Base-by-base conservation (phyloP, 2,888 invertebrate species). In the Dyspetes luteomarginatus region DNA sequence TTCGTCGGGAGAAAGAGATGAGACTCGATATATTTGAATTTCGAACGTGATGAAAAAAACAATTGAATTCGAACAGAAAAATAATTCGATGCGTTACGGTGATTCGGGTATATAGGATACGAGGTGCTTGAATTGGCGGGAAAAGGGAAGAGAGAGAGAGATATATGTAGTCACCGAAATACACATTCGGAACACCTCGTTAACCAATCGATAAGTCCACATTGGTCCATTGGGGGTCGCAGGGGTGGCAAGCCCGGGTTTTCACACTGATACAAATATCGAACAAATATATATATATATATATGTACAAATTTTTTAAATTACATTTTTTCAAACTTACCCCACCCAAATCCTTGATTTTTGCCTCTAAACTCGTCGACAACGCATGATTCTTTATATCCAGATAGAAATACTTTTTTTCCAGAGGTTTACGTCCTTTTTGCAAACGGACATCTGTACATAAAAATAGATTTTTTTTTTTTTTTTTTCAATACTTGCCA, bases 391-490 rank as follows among this genome's bases (percentile, higher is more conserved):
- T 96, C 93, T 95, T 95, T 87, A 96, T 94, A 90, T 96, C 96
- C 93, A 96, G 94, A 92, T 96, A 96, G 93, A 96, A 96, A 90
- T 94, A 95, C 89, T 95, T 95, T 91, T 95, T 94, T 87, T 94
- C 94, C 90, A 96, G 90, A 64, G 94, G 94, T 89, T 94, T 94
- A 74, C 92, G 91, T 85, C 93, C 92, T 87, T 93, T 94, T 84
- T 93, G 87, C 81, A 90, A 86, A 62, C 84, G 88, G 75, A 88
- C 82, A 83, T 86, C 91, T 91, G 83, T 26, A 88, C 89, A 41
- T 58, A 19, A 72, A 68, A 26, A 74, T 15, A 17, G 2, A 52
- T 41, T 30, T 30, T 36, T 15, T 56, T 56, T 24, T 17, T 48
- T 52, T 22, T n/a, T n/a, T n/a, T n/a, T n/a, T n/a, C n/a, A n/a